A percentile compares a stretch with the other conserved stretches of the same genome.
These are phyloP conservation scores for Psophia crepitans DNA, from an alignment of 2,113 vertebrate species.

Conservation along the genomic window DNA sequence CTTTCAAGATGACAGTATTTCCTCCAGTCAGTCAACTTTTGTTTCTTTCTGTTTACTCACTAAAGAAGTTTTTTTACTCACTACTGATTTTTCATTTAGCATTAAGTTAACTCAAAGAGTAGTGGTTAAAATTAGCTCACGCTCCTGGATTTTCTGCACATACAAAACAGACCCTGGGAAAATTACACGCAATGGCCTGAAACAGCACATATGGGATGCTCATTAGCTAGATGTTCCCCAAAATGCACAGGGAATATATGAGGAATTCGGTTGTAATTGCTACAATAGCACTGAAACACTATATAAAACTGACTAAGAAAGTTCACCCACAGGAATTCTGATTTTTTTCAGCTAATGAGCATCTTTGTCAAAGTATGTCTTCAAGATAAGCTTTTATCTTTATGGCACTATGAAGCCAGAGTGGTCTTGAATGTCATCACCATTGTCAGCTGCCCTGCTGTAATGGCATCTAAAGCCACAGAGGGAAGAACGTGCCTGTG, in stretches of 20 bases:
- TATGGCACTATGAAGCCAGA: background rate
- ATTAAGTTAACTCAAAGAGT: background rate
- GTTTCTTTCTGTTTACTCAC: background rate
- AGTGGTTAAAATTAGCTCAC: background rate
- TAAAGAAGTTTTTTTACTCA: background rate
- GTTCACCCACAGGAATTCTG: background rate
- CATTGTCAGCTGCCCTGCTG: background rate
- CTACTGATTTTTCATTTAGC: background rate
- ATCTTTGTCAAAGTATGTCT: background rate
- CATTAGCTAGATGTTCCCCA: background rate
- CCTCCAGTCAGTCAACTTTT: background rate
- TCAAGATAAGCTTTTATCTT: conserved; percentile 14
- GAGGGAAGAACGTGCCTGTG: background rate
- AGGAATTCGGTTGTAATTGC: background rate
- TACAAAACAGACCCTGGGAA: background rate
- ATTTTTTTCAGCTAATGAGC: background rate
- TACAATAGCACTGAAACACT: background rate
- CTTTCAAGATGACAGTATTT: background rate
- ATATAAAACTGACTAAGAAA: background rate
- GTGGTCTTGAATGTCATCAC: conserved; percentile 9
- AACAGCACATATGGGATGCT: background rate
- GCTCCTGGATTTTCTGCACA: background rate
- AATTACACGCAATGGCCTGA: background rate
- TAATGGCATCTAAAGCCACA: background rate
- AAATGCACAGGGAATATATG: background rate